phyloP scores from a whole-genome alignment of 2,113 vertebrate genomes.

The Ceyx margarethae region DNA sequence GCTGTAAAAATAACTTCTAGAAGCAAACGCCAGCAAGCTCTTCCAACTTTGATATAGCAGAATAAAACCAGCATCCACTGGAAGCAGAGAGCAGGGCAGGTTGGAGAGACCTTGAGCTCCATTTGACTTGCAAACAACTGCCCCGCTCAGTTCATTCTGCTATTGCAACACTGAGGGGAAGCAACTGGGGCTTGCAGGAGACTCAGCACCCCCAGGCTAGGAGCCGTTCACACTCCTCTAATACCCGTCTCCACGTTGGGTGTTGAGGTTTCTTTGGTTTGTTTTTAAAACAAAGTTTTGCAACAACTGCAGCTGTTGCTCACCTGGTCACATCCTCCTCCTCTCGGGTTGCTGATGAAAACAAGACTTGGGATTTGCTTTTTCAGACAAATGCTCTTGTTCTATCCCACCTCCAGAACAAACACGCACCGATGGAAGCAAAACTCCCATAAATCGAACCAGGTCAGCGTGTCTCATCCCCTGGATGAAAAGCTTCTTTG shows the following conservation, averaged over 20 bases:
- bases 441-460: slow-evolving; percentile 1
- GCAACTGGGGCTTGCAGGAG: not conserved
- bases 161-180: not conserved
- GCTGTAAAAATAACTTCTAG: slow-evolving; percentile 38
- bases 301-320: not conserved
- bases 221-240: not conserved
- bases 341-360: not conserved
- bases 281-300: not conserved
- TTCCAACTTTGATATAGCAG: not conserved
- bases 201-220: not conserved
- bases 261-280: not conserved
- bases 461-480: slow-evolving; percentile 32
- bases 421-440: not conserved
- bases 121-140: not conserved
- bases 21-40: not conserved
- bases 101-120: not conserved
- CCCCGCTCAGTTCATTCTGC: not conserved
- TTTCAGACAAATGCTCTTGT: not conserved
- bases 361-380: not conserved
- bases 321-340: not conserved
- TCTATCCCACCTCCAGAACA: not conserved
- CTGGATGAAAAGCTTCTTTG: slow-evolving; percentile 56
- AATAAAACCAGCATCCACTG: not conserved
- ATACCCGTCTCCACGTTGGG: not conserved
- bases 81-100: not conserved